These are phyloP conservation scores for Ammodytes dubius DNA, from an alignment of 2,113 vertebrate genomes.

Conservation along the genomic window DNA sequence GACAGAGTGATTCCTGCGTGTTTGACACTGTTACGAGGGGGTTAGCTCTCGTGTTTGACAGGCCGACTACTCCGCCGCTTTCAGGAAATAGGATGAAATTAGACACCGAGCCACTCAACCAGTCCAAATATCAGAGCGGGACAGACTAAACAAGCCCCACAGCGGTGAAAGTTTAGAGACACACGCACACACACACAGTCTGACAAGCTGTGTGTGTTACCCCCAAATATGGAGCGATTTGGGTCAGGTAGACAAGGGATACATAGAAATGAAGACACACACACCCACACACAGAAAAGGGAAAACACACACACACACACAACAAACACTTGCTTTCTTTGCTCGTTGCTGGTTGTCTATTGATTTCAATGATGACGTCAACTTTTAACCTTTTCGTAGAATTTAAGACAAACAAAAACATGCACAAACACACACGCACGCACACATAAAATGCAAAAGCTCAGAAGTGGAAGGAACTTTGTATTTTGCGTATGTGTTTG, in stretches of 20 bases:
- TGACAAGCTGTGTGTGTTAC: slow-evolving; percentile 50
- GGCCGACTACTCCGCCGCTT: slow-evolving; percentile 63
- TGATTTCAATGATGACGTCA: too few relatives aligned
- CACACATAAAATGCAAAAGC: slow-evolving; percentile 24
- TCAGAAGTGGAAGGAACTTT: slow-evolving; percentile 19
- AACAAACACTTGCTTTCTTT: background rate
- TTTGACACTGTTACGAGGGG: slow-evolving; percentile 79
- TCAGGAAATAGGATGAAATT: slow-evolving; percentile 70
- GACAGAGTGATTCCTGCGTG: slow-evolving; percentile 67
- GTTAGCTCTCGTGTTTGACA: slow-evolving; percentile 76
- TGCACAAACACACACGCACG: background rate
- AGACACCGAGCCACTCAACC: slow-evolving; percentile 62
- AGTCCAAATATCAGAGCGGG: slow-evolving; percentile 75
- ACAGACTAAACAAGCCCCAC: slow-evolving; percentile 80
- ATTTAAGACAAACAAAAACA: too few relatives aligned
- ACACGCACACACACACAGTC: slow-evolving; percentile 30
- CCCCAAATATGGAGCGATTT: slow-evolving; percentile 81
- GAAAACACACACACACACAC: slow-evolving; percentile 25
- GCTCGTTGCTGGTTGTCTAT: too few relatives aligned
- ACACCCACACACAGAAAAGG: background rate
- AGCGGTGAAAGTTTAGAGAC: slow-evolving; percentile 78
- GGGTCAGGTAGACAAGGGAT: slow-evolving; percentile 53
- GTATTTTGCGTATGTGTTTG: slow-evolving; percentile 34
- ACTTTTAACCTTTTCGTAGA: too few relatives aligned
- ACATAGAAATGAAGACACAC: slow-evolving; percentile 1